Evolutionary conservation across 2,888 invertebrate genomes (phyloP), one percentile per base, ranked within the genome.

Genomic region (Macrosoma leucophasiata): DNA sequence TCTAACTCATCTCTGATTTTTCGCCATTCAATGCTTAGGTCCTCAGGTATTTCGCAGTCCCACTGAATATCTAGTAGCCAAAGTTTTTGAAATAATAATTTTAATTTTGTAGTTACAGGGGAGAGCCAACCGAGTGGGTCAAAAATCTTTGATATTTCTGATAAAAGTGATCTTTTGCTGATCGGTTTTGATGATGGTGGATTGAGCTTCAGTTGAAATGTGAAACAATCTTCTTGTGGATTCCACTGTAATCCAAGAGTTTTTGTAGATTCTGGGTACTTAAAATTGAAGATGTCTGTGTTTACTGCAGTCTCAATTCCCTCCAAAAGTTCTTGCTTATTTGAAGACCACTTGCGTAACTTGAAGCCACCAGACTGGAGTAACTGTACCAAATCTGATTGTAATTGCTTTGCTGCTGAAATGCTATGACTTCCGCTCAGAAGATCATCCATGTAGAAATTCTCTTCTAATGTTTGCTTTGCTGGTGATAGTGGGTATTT

Each of bases 61-160:
- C 43, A 47, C 3, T 27, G 40, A 2, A 40, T 9, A 15, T 26
- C 20, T 9, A 25, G 28, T 5, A 45, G 17, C 41, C 45, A 45
- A 11, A 45, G 18, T 24, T 27, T 39, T 21, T 44, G 44, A 3
- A 44, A 39, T 11, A 46, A 14, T 3, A 46, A 30, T 27, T 46
- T 20, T 20, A 20, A 20, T 10, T 20, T 20, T 3, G 9, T 20
- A 4, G 10, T 10, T 10, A 20, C 20, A 9, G 20, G 20, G 9
- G 20, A 4, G 9, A 20, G 9, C 20, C 20, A 20, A 10, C 20
- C 20, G 10, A 20, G 20, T 9, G 20, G 20, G 10, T 20, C 20
- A 20, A 20, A 20, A 10, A 20, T 4, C 10, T 20, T 20, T 9
- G 20, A 20, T 2, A 20, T 20, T 9, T 20, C 20, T 3, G 9